Base-by-base conservation (phyloP, 2,888 invertebrate species). In the Macrosoma leucophasiata region DNA sequence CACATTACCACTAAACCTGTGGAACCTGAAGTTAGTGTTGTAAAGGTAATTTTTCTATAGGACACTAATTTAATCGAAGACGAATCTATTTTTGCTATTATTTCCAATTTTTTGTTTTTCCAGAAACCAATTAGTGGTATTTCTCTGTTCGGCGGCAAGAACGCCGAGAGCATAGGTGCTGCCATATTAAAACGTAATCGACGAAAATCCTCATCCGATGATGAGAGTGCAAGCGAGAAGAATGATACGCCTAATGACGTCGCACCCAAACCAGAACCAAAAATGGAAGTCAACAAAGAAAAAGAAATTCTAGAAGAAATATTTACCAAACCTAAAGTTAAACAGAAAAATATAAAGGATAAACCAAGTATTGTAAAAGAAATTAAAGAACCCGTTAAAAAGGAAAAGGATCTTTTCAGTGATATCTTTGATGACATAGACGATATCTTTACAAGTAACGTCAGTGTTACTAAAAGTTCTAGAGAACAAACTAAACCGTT, bases 61-160 rank as follows among this genome's bases (percentile, higher is more conserved):
- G n/a, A n/a, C n/a, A n/a, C n/a, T n/a, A n/a, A n/a, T n/a, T n/a
- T n/a, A n/a, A n/a, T n/a, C n/a, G n/a, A n/a, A n/a, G n/a, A n/a
- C n/a, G n/a, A n/a, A n/a, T n/a, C n/a, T n/a, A 14, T 19, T 8
- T 13, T 22, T 10, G 5, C 13, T 23, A 8, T 9, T 15, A 14
- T 15, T n/a, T 21, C 18, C 26, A 27, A 12, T 17, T 24, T 13
- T 38, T 37, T 37, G 19, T 31, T 6, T 37, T 56, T 51, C 17
- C 69, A 90, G 90, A 89, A 88, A 77, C 88, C 88, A 4, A 55
- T 84, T 3, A 89, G 88, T 2, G 89, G 86, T 1, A 85, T 88
- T 27, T 86, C 89, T 5, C 59, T 89, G 21, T 86, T 89, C 47
- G 88, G 87, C 1, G 50, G 61, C 2, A 75, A 64, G 30, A 64